A percentile compares a stretch with the other conserved stretches of the same genome.
Evolutionary conservation across 1,140 invertebrate genomes (phyloP).

Genomic region (Stegodyphus mimosarum): DNA sequence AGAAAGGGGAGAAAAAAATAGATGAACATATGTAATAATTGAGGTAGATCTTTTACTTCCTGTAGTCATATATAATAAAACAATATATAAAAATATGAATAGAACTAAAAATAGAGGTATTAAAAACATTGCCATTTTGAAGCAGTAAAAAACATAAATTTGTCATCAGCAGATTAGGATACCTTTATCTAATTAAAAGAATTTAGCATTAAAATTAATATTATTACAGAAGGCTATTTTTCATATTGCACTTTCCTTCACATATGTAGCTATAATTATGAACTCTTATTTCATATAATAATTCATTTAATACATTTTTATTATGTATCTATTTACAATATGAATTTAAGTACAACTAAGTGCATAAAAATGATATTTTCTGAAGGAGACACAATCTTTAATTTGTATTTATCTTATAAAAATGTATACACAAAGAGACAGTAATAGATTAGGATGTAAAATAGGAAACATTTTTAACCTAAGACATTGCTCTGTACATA

Average conservation of each 20-base stretch:
- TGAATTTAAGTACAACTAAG: conserved; percentile 50
- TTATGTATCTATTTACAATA: conserved; percentile 57
- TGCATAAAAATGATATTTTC: conserved; percentile 32
- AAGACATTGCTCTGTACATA: conserved; percentile 46
- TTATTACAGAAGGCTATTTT: background rate
- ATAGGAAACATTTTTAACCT: conserved; percentile 55
- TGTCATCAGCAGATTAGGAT: too few relatives aligned
- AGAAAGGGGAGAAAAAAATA: too few relatives aligned
- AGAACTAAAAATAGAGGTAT: too few relatives aligned
- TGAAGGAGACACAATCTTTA: conserved; percentile 1
- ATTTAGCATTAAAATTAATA: too few relatives aligned
- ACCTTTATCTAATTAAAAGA: too few relatives aligned
- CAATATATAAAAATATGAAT: too few relatives aligned
- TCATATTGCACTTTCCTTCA: too few relatives aligned
- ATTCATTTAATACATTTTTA: conserved; percentile 12
- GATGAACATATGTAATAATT: too few relatives aligned
- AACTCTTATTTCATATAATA: conserved; percentile 41
- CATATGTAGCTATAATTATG: conserved; percentile 10
- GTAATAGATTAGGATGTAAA: conserved; percentile 25
- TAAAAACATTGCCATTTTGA: too few relatives aligned
- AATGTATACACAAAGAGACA: conserved; percentile 28
- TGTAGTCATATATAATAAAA: too few relatives aligned
- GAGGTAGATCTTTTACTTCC: too few relatives aligned
- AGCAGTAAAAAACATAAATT: too few relatives aligned
- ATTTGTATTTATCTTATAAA: conserved; percentile 23